Evolutionary conservation across 2,113 vertebrate species (phyloP), one percentile per base, ranked within the genome.

Genomic region (Mirza zaza): DNA sequence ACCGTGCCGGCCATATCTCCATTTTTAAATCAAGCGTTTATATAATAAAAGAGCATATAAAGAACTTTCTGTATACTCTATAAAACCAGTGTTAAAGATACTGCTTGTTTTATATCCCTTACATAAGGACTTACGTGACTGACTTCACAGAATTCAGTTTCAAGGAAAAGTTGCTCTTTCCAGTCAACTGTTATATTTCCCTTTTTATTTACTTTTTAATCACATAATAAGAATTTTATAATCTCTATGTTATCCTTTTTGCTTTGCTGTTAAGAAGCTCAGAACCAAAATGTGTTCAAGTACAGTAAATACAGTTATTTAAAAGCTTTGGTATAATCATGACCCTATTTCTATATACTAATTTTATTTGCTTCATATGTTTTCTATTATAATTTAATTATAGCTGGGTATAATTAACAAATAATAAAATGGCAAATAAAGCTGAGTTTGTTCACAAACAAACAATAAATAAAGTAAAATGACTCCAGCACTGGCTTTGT

Each of bases 291-390:
- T 85, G 18, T 67, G 68, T 68, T 75, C 34, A 42, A 90, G 39
- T 39, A 79, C 3, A 68, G 45, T 61, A 92, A 94, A 87, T 70
- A 81, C 2, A 89, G 67, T 63, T 81, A 84, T 23, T 67, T 94
- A 65, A 97, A 94, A 94, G 57, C 61, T 94, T 85, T 85, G 59
- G 73, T 42, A 80, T 65, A 94, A 94, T 90, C 95, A 90, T 91
- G 90, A 84, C 13, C 32, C 61, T 94, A 84, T 97, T 93, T 90
- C 36, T 73, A 57, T n/a, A 68, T 84, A 93, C 42, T 39, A 91
- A 91, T 96, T 96, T 96, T 94, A 97, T 89, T 92, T 34, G 36
- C 83, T 34, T 6, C 73, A 55, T 45, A 8, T 87, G 14, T 87
- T 97, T 94, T 55, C 61, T 39, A 59, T 55, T 73, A 32, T 36